A percentile compares a stretch with the other conserved stretches of the same genome.
Evolutionary conservation across 2,888 invertebrate genomes (phyloP).

Genomic region (Nomada goodeniana): DNA sequence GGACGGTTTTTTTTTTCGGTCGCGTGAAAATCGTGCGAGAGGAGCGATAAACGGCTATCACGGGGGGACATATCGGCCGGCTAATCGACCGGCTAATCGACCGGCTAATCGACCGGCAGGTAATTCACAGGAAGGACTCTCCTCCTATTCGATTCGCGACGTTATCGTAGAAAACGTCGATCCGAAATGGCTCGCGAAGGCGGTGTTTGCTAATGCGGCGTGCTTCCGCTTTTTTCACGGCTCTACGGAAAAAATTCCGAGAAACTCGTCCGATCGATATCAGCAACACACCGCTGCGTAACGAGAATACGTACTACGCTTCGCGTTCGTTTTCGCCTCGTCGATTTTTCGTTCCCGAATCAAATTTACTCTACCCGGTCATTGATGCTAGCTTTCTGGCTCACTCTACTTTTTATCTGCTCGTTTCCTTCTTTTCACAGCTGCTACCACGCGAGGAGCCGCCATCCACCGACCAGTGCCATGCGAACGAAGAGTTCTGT

Average conservation of each 20-base stretch:
- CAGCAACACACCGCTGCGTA: slow-evolving; percentile 23
- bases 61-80: background rate
- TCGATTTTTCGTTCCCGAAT: slow-evolving; percentile 20
- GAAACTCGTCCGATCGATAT: slow-evolving; percentile 53
- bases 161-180: slow-evolving; percentile 13
- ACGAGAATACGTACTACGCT: slow-evolving; percentile 21
- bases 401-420: background rate
- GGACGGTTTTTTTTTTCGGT: background rate
- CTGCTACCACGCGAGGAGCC: too few species aligned
- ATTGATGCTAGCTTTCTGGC: background rate
- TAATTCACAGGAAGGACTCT: background rate
- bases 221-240: slow-evolving; percentile 34
- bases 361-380: slow-evolving; percentile 7
- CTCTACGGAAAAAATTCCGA: slow-evolving; percentile 33
- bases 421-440: too few species aligned
- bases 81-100: background rate
- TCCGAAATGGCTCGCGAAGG: slow-evolving; percentile 21
- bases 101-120: background rate
- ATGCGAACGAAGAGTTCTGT: background rate
- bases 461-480: too few species aligned
- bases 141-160: too few species aligned
- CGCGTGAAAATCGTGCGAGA: too few species aligned
- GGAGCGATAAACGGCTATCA: background rate
- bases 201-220: slow-evolving; percentile 35
- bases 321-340: slow-evolving; percentile 12